Evolutionary conservation across 2,113 vertebrate genomes (phyloP).

Genomic region (Columba livia): DNA sequence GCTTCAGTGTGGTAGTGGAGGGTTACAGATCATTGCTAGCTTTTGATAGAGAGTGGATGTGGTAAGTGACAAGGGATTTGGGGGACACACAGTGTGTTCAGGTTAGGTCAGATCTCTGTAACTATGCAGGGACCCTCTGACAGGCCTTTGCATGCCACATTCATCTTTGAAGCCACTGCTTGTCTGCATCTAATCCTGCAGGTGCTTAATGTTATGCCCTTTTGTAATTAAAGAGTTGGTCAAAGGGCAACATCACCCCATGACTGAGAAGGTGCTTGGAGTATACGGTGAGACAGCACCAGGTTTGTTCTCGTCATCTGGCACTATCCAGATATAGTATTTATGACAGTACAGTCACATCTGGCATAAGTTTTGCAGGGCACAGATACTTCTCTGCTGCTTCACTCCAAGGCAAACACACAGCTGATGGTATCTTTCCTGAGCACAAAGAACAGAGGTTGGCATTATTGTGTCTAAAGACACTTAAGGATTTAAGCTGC

Average conservation of each 20-base stretch:
- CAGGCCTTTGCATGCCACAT: neutral
- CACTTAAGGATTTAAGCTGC: neutral
- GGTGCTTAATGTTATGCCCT: neutral
- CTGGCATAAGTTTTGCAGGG: neutral
- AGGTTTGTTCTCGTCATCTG: neutral
- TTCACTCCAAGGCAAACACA: neutral
- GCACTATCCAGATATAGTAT: neutral
- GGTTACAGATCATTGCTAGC: neutral
- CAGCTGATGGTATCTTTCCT: neutral
- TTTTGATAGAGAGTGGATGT: fast-evolving
- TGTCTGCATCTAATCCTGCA: neutral
- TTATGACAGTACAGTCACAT: too few relatives aligned
- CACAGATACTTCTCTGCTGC: neutral
- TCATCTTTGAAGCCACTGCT: neutral
- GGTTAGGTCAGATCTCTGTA: neutral
- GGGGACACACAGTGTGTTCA: neutral
- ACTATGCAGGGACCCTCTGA: neutral
- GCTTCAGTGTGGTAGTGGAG: neutral
- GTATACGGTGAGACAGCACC: fast-evolving
- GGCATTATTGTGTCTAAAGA: neutral
- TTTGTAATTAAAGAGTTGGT: neutral
- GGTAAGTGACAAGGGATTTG: neutral
- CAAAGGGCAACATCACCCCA: neutral
- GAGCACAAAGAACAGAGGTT: neutral
- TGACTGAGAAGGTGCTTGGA: neutral